These are phyloP conservation scores for Craseonycteris thonglongyai DNA, from an alignment of 2,113 vertebrate genomes.

Conservation along the genomic window DNA sequence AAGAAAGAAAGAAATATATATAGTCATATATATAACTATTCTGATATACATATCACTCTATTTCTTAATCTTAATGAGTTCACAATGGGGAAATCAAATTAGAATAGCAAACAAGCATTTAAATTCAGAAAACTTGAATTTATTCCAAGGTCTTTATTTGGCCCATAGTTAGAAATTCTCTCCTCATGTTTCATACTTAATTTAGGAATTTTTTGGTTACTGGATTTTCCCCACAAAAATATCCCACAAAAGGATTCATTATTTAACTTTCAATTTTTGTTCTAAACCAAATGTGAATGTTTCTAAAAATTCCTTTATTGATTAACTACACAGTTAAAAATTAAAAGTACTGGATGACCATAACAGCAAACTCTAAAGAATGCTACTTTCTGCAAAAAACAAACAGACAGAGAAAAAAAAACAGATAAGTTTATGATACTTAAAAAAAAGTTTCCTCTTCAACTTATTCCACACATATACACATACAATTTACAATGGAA, in stretches of 20 bases:
- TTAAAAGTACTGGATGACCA: background rate
- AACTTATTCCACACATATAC: background rate
- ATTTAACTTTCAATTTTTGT: background rate
- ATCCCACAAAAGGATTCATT: background rate
- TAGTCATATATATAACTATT: background rate
- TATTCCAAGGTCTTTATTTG: background rate
- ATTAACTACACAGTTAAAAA: background rate
- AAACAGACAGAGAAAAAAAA: too few species aligned
- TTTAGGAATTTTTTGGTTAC: background rate
- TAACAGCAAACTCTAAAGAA: background rate
- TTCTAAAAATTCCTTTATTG: background rate
- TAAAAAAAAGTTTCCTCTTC: background rate
- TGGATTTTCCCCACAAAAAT: background rate
- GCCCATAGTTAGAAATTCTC: background rate
- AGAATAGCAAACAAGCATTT: background rate
- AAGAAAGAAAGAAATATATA: too few species aligned
- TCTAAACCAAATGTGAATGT: background rate
- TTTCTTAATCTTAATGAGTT: constrained; percentile 12
- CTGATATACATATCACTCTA: background rate
- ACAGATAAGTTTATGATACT: background rate
- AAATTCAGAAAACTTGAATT: constrained; percentile 9
- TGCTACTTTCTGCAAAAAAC: background rate
- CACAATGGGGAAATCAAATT: background rate
- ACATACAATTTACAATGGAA: background rate
- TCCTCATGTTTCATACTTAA: background rate